phyloP scores from a whole-genome alignment of 2,797 vertebrate genomes.

The Hippoglossus hippoglossus region DNA sequence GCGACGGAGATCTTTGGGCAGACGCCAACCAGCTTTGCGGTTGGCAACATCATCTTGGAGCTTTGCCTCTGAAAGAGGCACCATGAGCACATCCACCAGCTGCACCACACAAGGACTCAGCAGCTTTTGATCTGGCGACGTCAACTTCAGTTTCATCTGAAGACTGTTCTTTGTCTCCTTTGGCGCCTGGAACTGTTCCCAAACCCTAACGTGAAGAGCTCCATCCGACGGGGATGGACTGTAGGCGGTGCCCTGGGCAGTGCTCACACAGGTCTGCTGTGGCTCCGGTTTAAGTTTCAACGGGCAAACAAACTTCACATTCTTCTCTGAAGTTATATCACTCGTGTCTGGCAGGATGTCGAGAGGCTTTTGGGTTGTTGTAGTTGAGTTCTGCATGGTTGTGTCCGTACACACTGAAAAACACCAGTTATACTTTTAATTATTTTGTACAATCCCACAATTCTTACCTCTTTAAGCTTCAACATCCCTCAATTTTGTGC shows the following conservation, averaged over 20 bases:
- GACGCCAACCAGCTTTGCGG: slow-evolving; percentile 5
- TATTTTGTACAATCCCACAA: background rate
- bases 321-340: background rate
- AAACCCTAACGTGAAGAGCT: slow-evolving; percentile 46
- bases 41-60: background rate
- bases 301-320: slow-evolving; percentile 67
- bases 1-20: slow-evolving; percentile 75
- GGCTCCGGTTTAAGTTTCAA: slow-evolving; percentile 64
- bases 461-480: background rate
- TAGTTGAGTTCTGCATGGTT: background rate
- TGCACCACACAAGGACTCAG: slow-evolving; percentile 72
- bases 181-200: slow-evolving; percentile 44
- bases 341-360: slow-evolving; percentile 43
- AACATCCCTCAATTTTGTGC: background rate
- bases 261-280: slow-evolving; percentile 61
- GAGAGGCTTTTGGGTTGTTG: slow-evolving; percentile 34
- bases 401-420: slow-evolving; percentile 40
- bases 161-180: slow-evolving; percentile 48
- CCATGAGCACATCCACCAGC: slow-evolving; percentile 74
- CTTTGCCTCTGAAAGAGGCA: background rate
- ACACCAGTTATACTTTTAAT: slow-evolving; percentile 5
- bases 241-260: slow-evolving; percentile 58
- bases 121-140: slow-evolving; percentile 66
- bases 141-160: slow-evolving; percentile 68
- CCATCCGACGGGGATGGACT: slow-evolving; percentile 59